phyloP scores from a whole-genome alignment of 1,140 invertebrate genomes.

The Microplitis mediator region DNA sequence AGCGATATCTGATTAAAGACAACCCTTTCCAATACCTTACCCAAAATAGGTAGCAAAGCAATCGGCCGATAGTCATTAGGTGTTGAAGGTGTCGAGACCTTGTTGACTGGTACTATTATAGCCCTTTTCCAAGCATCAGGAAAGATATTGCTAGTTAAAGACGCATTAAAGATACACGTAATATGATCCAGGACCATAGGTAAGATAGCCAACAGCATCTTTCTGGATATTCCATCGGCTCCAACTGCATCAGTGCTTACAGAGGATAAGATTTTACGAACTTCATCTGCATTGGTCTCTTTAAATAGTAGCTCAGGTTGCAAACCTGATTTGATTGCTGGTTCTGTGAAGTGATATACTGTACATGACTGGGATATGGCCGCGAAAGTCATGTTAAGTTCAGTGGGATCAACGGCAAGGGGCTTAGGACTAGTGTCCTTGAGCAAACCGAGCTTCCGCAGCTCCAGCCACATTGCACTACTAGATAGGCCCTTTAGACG shows the following conservation, averaged over 20 bases:
- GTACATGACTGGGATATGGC: no score
- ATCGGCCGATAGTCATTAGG: neutral
- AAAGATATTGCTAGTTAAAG: neutral
- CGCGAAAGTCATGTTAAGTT: neutral
- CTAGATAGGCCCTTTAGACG: no score
- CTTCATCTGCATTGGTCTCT: neutral
- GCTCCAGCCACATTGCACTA: no score
- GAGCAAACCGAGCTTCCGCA: neutral
- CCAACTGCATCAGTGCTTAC: neutral
- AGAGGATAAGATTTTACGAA: neutral
- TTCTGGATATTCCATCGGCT: neutral
- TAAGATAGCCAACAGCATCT: neutral
- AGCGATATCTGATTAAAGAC: neutral
- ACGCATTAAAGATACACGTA: neutral
- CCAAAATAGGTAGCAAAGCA: neutral
- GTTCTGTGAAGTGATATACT: neutral
- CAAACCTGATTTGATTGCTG: neutral
- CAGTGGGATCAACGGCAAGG: neutral
- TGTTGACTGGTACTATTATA: neutral
- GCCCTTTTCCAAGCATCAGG: neutral
- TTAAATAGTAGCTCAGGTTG: no score
- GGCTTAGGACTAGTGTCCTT: neutral
- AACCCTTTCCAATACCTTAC: constrained; percentile 17
- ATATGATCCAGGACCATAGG: neutral
- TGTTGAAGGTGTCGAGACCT: neutral